Conservation (phyloP, 2,888 invertebrate species). For the Noctua fimbriata region DNA sequence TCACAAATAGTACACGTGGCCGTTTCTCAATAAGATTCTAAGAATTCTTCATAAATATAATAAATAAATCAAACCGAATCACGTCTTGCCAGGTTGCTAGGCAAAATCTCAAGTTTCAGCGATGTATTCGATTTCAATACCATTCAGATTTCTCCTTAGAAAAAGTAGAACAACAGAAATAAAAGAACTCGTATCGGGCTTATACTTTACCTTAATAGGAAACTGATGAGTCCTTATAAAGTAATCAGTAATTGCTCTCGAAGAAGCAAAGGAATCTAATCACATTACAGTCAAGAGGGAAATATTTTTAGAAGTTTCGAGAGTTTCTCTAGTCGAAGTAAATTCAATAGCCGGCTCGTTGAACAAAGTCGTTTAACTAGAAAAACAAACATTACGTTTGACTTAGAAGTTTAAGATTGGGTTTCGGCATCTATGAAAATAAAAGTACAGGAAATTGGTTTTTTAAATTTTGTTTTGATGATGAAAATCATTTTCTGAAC, state of each 20-base stretch:
- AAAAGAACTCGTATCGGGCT: constrained; percentile 14
- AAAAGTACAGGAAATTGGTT: constrained; percentile 42
- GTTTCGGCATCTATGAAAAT: constrained; percentile 62
- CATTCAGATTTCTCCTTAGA: constrained; percentile 1
- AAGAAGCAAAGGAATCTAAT: constrained; percentile 64
- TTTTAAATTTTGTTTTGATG: constrained; percentile 21
- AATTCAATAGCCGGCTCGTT: constrained; percentile 69
- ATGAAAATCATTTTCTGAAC: not conserved
- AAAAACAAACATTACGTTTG: constrained; percentile 74
- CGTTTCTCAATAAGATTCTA: not conserved
- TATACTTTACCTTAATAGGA: constrained; percentile 15
- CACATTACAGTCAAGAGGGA: constrained; percentile 51
- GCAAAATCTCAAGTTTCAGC: constrained; percentile 32
- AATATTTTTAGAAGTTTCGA: constrained; percentile 66
- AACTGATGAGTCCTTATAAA: constrained; percentile 58
- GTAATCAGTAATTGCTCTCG: constrained; percentile 54
- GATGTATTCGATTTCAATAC: constrained; percentile 35
- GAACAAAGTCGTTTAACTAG: constrained; percentile 71
- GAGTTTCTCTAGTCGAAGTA: constrained; percentile 66
- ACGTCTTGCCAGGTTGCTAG: constrained; percentile 19
- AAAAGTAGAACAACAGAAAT: constrained; percentile 24
- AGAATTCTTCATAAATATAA: not conserved
- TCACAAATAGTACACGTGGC: not conserved
- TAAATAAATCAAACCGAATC: constrained; percentile 4
- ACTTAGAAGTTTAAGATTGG: constrained; percentile 71